Base-by-base conservation (phyloP, 2,888 invertebrate genomes). In the Cylloceria caligata region DNA sequence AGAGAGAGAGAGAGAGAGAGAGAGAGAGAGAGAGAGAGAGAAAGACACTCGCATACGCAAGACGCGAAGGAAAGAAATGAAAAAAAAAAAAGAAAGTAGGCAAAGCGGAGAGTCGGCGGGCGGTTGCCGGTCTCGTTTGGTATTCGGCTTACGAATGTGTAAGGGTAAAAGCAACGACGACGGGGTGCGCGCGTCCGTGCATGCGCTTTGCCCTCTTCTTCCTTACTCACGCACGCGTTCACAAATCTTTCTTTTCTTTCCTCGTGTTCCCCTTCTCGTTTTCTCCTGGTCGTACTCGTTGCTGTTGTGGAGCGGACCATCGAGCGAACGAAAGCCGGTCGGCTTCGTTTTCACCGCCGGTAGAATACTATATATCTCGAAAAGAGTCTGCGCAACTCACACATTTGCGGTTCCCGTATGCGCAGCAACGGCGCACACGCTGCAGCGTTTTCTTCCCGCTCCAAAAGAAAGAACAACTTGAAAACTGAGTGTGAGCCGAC, bases 111-210 rank as follows among this genome's bases (percentile, higher is more conserved):
- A 68, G 2, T 39, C n/a, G 69, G 19, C 30, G 9, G 64, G 67
- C 62, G 75, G 55, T 62, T 60, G 81, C 77, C 47, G 75, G 73
- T 81, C 85, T 84, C 87, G 84, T 87, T 86, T 87, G 80, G 84
- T 84, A 84, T 86, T 86, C 86, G 83, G 81, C 80, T 83, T 86
- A 85, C 86, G 85, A 86, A 81, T 85, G 85, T 77, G n/a, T n/a
- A n/a, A 69, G 73, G 84, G 83, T 75, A 83, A 85, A 86, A 85
- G 83, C 74, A 83, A 71, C 19, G 36, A 21, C 62, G 64, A 13
- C 64, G 36, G 36, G 64, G 81, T 83, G 77, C 81, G 81, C 83
- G 80, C 82, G 83, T 84, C 75, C 81, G 81, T 80, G 75, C 80
- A 85, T 79, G 74, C 65, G 80, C 72, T 68, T 71, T 60, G 77